These are phyloP conservation scores for Tetranychus truncatus DNA, from an alignment of 2,888 invertebrate genomes.

Conservation along the genomic window DNA sequence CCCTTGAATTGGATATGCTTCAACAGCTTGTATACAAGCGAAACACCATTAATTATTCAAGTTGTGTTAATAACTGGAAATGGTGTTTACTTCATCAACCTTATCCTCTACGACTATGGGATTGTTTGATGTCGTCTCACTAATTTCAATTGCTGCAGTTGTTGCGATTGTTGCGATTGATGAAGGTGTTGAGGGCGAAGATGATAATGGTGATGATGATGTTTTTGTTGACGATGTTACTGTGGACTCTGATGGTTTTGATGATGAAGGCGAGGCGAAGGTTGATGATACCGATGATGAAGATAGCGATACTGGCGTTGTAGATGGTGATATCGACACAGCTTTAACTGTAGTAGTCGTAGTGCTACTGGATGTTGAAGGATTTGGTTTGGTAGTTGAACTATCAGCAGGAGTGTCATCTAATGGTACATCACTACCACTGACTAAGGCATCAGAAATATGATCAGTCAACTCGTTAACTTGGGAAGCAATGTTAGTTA, in stretches of 20 bases:
- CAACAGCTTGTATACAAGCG: too few relatives aligned
- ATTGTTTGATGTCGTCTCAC: too few relatives aligned
- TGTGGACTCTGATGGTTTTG: neutral
- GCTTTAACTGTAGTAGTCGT: neutral
- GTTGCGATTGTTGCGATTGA: too few relatives aligned
- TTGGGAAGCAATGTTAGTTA: neutral
- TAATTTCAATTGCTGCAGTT: too few relatives aligned
- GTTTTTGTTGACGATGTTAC: too few relatives aligned
- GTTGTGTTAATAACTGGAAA: too few relatives aligned
- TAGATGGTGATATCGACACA: neutral
- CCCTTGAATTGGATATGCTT: too few relatives aligned
- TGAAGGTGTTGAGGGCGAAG: too few relatives aligned
- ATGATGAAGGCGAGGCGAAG: neutral
- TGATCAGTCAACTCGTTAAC: conserved; percentile 10
- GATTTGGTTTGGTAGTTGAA: neutral
- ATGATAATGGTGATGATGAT: too few relatives aligned
- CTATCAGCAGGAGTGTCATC: neutral
- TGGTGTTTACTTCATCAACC: too few relatives aligned
- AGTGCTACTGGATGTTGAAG: neutral
- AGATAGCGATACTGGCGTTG: neutral
- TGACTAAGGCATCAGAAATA: neutral
- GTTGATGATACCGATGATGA: neutral
- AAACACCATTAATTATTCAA: too few relatives aligned
- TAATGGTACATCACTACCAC: neutral
- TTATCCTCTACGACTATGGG: too few relatives aligned